Conservation (phyloP, 2,888 invertebrate genomes). For the Hydrotaea diabolus region DNA sequence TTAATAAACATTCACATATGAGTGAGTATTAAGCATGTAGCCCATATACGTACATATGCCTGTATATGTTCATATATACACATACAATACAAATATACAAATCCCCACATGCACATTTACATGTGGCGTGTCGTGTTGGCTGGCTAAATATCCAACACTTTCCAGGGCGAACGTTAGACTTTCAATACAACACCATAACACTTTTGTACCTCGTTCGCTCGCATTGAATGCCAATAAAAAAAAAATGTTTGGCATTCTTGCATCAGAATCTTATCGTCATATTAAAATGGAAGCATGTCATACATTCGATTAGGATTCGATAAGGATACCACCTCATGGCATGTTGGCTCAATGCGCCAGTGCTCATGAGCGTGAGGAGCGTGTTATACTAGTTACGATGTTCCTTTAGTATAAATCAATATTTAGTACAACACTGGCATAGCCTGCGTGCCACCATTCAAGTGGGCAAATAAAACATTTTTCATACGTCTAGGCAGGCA, state of each 20-base stretch:
- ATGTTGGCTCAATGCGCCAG: background rate
- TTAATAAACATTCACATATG: conserved; percentile 62
- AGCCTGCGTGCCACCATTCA: too few species aligned
- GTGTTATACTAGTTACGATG: too few species aligned
- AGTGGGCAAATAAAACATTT: too few species aligned
- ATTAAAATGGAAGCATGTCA: conserved; percentile 16
- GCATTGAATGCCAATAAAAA: background rate
- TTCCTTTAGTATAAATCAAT: too few species aligned
- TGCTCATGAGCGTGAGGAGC: too few species aligned
- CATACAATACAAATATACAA: background rate
- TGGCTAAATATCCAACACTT: background rate
- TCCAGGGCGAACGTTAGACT: background rate
- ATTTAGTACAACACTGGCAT: too few species aligned
- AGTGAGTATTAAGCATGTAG: conserved; percentile 18
- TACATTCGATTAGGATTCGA: background rate
- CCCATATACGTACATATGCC: background rate
- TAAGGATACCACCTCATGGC: background rate
- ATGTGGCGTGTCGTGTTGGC: background rate
- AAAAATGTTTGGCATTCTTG: background rate
- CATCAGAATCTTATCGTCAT: background rate
- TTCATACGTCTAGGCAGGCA: too few species aligned
- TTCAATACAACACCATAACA: background rate
- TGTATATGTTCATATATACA: background rate
- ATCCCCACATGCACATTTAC: background rate
- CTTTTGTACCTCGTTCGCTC: background rate